Percentiles rank a stretch among this genome's conserved stretches.
phyloP scores from a whole-genome alignment of 2,797 vertebrate species.

The Dromococcyx pavoninus region DNA sequence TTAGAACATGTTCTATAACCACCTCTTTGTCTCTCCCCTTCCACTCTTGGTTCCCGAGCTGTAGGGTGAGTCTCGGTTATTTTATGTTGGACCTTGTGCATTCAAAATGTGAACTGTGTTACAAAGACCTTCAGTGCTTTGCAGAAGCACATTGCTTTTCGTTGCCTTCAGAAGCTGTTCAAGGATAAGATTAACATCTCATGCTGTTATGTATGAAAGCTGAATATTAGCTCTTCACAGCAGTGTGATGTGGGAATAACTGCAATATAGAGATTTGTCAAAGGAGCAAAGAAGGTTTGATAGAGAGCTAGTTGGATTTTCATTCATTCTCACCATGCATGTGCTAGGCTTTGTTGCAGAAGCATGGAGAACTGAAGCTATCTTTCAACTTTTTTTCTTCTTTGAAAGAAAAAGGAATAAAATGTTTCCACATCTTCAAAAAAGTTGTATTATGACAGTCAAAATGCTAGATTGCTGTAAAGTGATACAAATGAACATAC shows the following conservation, averaged over 20 bases:
- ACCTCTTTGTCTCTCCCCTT: too few species aligned
- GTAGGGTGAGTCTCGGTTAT: too few species aligned
- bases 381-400: neutral
- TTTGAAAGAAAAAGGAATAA: neutral
- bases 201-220: neutral
- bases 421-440: rapidly evolving
- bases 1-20: too few species aligned
- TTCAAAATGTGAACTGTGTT: neutral
- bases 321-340: neutral
- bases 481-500: neutral
- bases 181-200: neutral
- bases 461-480: neutral
- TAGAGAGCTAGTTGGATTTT: neutral
- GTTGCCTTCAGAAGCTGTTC: neutral
- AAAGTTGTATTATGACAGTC: neutral
- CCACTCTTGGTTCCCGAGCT: too few species aligned
- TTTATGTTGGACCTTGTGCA: too few species aligned
- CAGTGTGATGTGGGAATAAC: neutral
- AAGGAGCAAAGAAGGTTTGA: neutral
- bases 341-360: neutral
- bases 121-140: neutral
- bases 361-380: neutral
- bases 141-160: rapidly evolving
- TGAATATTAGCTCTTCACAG: neutral
- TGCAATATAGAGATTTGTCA: neutral